These are phyloP conservation scores for Podocnemis expansa DNA, from an alignment of 2,113 vertebrate species.

Conservation along the genomic window DNA sequence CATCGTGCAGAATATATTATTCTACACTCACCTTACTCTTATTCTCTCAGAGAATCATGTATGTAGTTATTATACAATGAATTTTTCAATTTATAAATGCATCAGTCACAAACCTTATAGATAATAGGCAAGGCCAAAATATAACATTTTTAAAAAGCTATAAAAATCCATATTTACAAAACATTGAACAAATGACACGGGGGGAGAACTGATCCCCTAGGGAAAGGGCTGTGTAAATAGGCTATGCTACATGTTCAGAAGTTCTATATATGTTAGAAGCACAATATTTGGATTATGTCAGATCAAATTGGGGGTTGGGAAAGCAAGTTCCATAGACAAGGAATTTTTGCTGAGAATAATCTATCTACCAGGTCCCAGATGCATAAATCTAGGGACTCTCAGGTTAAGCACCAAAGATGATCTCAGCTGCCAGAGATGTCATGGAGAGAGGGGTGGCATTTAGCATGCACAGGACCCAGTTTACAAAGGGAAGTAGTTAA, in stretches of 20 bases:
- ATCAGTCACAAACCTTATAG: not conserved
- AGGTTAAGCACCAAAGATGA: not conserved
- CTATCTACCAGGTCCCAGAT: not conserved
- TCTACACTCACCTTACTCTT: not conserved
- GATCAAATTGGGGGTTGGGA: not conserved
- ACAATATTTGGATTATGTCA: slow-evolving; percentile 14
- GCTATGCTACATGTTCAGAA: slow-evolving; percentile 14
- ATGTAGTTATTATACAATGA: too few species aligned
- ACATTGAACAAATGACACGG: not conserved
- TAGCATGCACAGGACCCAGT: not conserved
- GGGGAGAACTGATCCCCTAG: not conserved
- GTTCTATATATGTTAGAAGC: not conserved
- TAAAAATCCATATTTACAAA: not conserved
- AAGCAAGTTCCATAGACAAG: not conserved
- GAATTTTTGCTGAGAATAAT: slow-evolving; percentile 12
- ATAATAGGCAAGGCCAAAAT: not conserved
- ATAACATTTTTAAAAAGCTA: slow-evolving; percentile 2
- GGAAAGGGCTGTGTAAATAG: not conserved
- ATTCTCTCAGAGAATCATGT: too few species aligned
- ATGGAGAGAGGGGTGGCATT: not conserved
- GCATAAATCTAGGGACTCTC: not conserved
- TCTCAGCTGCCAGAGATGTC: not conserved
- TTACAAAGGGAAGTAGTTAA: slow-evolving; percentile 6
- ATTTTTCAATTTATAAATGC: not conserved
- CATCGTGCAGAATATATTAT: too few species aligned